Evolutionary conservation across 2,797 vertebrate genomes (phyloP).

Genomic region (Podarcis siculus): DNA sequence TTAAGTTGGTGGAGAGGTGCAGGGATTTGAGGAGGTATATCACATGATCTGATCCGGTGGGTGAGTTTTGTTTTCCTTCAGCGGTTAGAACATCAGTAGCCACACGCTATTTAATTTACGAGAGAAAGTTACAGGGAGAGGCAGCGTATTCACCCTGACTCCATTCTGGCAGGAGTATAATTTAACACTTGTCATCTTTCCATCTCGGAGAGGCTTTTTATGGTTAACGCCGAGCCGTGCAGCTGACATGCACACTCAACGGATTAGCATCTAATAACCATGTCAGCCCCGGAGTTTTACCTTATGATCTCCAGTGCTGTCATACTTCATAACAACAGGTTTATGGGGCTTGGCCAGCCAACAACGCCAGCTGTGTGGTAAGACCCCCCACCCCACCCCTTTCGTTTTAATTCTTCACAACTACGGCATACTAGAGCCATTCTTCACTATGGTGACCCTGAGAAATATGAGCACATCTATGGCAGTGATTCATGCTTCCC

Average conservation of each 20-base stretch:
- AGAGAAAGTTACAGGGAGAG: neutral
- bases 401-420: slow-evolving; percentile 19
- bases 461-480: slow-evolving; percentile 55
- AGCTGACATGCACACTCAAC: slow-evolving; percentile 26
- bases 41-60: neutral
- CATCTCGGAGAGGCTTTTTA: slow-evolving; percentile 23
- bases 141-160: neutral
- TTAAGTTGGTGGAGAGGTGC: neutral
- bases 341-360: slow-evolving; percentile 47
- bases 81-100: slow-evolving; percentile 15
- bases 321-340: slow-evolving; percentile 36
- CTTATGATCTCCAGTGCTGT: slow-evolving; percentile 39
- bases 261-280: slow-evolving; percentile 35
- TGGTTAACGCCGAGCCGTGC: slow-evolving; percentile 10
- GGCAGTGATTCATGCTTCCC: slow-evolving; percentile 41
- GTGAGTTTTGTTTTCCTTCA: neutral
- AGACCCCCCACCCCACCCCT: neutral
- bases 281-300: slow-evolving; percentile 34
- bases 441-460: slow-evolving; percentile 67
- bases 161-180: neutral
- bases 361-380: slow-evolving; percentile 43
- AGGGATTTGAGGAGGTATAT: neutral
- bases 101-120: neutral
- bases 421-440: slow-evolving; percentile 8
- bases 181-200: slow-evolving; percentile 32